Evolutionary conservation across 2,888 invertebrate species (phyloP).

Genomic region (Luperina nickerlii): DNA sequence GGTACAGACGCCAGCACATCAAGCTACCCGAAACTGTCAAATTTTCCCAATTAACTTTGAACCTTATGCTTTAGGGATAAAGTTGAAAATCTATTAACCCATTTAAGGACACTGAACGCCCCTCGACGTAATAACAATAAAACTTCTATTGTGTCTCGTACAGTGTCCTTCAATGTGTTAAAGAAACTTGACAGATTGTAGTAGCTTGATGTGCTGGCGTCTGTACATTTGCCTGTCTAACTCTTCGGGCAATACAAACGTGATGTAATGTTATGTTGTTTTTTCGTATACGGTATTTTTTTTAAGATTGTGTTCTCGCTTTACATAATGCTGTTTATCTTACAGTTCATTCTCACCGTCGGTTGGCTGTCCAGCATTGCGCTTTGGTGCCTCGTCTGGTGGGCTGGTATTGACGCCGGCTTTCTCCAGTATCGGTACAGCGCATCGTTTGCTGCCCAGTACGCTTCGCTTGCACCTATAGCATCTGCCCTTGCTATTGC

Average conservation of each 20-base stretch:
- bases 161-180: too few species aligned
- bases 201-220: too few species aligned
- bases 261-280: not conserved
- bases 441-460: constrained; percentile 91
- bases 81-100: too few species aligned
- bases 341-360: constrained; percentile 86
- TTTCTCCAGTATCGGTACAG: constrained; percentile 91
- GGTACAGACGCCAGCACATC: too few species aligned
- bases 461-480: constrained; percentile 92
- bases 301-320: not conserved
- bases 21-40: too few species aligned
- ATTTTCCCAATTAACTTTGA: too few species aligned
- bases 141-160: too few species aligned
- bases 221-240: not conserved
- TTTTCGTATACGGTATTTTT: not conserved
- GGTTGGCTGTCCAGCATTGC: constrained; percentile 89
- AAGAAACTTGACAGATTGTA: too few species aligned
- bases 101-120: too few species aligned
- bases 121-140: too few species aligned
- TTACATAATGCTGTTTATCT: not conserved
- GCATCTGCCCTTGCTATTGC: constrained; percentile 90
- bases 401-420: constrained; percentile 91
- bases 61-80: too few species aligned
- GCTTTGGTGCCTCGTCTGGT: constrained; percentile 89
- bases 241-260: not conserved